Evolutionary conservation across 2,888 invertebrate genomes (phyloP), one percentile per base, ranked within the genome.

Genomic region (Aproaerema taeniolella): DNA sequence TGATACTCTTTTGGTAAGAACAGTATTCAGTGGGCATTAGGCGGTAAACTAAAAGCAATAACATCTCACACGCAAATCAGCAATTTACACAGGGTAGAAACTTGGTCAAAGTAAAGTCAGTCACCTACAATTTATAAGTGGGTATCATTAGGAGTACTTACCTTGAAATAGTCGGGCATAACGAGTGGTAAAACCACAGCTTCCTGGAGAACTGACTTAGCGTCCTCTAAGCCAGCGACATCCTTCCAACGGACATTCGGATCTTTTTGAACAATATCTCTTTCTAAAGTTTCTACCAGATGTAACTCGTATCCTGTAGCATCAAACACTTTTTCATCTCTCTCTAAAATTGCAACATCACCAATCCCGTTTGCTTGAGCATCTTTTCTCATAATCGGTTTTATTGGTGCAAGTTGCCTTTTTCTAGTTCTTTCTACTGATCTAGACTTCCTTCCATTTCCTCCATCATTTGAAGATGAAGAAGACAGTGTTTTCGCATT

Each of bases 111-210:
- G 37, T 62, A 47, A 58, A 57, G 48, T 55, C 55, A 42, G 43
- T 38, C 45, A 26, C 47, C 48, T 53, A n/a, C n/a, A n/a, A n/a
- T n/a, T n/a, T n/a, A n/a, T 28, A 28, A 9, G 28, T 6, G n/a
- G n/a, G 2, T n/a, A 28, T 28, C n/a, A 28, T 5, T 30, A 40
- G 12, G 14, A 37, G 14, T 26, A 31, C 42, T 46, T 58, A 89
- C 93, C 85, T 92, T 94, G 67, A 96, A 96, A 76, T 94, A 95
- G 61, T 95, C 94, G 0, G 96, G 96, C 89, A 96, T 93, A 43
- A 95, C 91, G 17, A 95, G 89, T 0, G 96, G 96, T 47, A 96
- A 74, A 0, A 96, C 95, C 52, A 96, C 93, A 1, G 96, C 95
- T 70, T 96, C 96, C 66, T 96, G 94, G 26, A 92, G 70, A 43